phyloP scores from a whole-genome alignment of 2,113 vertebrate species.

The Eleginops maclovinus region DNA sequence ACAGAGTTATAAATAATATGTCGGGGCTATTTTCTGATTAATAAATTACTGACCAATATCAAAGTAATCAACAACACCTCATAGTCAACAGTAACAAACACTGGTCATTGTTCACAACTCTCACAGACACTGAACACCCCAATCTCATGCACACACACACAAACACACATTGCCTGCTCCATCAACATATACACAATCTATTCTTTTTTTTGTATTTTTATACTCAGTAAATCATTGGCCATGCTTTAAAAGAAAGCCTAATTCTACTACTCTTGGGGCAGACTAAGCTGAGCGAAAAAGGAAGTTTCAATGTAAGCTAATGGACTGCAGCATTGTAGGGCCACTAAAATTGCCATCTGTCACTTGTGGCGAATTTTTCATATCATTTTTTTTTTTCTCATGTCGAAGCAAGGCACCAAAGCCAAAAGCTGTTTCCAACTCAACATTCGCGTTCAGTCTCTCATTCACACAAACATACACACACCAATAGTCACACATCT shows the following conservation, averaged over 20 bases:
- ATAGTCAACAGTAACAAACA: constrained; percentile 76
- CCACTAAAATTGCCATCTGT: constrained; percentile 99
- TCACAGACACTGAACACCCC: constrained; percentile 76
- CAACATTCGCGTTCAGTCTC: constrained; percentile 48
- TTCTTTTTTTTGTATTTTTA: constrained; percentile 58
- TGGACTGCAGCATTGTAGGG: constrained; percentile 99
- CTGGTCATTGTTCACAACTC: constrained; percentile 78
- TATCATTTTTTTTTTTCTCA: constrained; percentile 72
- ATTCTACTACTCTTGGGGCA: constrained; percentile 82
- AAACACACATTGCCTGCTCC: constrained; percentile 66
- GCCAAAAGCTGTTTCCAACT: constrained; percentile 90
- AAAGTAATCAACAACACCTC: constrained; percentile 77
- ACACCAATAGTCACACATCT: too few species aligned
- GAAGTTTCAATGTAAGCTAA: constrained; percentile 94
- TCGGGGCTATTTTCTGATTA: constrained; percentile 58
- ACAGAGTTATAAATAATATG: constrained; percentile 62
- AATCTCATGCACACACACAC: constrained; percentile 65
- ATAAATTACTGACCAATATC: constrained; percentile 73
- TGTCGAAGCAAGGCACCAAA: constrained; percentile 97
- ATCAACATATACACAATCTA: constrained; percentile 63
- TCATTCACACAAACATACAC: constrained; percentile 48
- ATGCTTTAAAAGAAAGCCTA: constrained; percentile 83
- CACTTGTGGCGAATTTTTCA: constrained; percentile 91
- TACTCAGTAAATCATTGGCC: constrained; percentile 77
- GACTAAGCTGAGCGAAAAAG: constrained; percentile 87